Evolutionary conservation across 2,888 invertebrate genomes (phyloP), one percentile per base, ranked within the genome.

Genomic region (Andrena bicolor): DNA sequence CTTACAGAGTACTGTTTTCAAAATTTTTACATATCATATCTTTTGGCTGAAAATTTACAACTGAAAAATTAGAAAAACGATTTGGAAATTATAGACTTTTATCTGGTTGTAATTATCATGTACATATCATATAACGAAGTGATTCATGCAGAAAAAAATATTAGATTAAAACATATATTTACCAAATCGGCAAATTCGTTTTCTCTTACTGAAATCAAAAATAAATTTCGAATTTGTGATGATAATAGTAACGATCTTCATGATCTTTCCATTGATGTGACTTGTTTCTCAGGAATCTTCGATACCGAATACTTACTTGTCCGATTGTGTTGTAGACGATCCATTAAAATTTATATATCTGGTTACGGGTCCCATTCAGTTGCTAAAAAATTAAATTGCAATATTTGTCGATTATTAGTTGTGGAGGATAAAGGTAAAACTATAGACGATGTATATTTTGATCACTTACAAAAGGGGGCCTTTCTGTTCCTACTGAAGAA

Each of bases 1-100:
- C 28, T 66, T 35, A 51, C 20, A 51, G 51, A 49, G n/a, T 66
- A 51, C 51, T 66, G 49, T 66, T 66, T 51, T 51, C 51, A 66
- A 30, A 66, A 66, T 30, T 64, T 35, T 35, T 1, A 35, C 3
- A 35, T 35, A 35, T 35, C 35, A 35, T 35, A 35, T 35, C 35
- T 35, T 10, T 35, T 35, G 13, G 13, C 35, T 35, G 10, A 35
- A 35, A 35, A 35, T 35, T 35, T 35, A 64, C 35, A 26, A 41
- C 63, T 20, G 63, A 64, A 23, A 64, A 64, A 64, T 26, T 64
- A 41, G 63, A 64, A 20, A 51, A 66, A 28, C 65, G 30, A 28
- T 66, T 49, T 51, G 51, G 30, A 66, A 66, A 66, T n/a, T n/a
- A 49, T 49, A n/a, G 49, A 49, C 10, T 35, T 35, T 35, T 35